Evolutionary conservation across 2,113 vertebrate species (phyloP).

Genomic region (Gnathonemus longibarbis): DNA sequence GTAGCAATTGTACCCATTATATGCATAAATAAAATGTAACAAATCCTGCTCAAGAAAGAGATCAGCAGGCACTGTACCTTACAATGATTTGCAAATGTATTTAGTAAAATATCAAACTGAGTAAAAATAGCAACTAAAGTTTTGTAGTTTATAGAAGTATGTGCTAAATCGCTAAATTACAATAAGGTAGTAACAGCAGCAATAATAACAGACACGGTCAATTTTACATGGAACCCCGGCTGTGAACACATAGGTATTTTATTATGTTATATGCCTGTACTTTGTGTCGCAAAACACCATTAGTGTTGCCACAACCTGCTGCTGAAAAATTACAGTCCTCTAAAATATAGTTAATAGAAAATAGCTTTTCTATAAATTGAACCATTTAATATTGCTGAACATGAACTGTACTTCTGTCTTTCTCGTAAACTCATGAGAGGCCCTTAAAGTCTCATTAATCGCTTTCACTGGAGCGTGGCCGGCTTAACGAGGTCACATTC

Average conservation of each 20-base stretch:
- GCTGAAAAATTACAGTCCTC: not conserved
- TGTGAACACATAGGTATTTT: not conserved
- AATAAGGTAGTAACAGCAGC: not conserved
- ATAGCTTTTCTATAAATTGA: not conserved
- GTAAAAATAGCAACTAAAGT: not conserved
- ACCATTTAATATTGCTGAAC: not conserved
- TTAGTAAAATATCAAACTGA: not conserved
- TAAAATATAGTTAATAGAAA: not conserved
- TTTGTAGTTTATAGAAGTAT: not conserved
- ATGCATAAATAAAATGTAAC: not conserved
- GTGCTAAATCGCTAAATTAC: not conserved
- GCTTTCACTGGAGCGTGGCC: not conserved
- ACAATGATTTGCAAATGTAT: not conserved
- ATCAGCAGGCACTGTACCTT: not conserved
- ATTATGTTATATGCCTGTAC: not conserved
- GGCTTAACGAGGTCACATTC: slow-evolving; percentile 4
- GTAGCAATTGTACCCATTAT: not conserved
- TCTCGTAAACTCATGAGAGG: not conserved
- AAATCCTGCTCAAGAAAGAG: not conserved
- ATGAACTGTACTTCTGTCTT: slow-evolving; percentile 2
- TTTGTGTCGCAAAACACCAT: not conserved
- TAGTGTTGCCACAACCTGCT: not conserved
- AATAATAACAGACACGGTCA: not conserved
- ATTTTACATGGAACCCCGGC: not conserved
- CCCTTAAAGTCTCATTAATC: slow-evolving; percentile 5